Evolutionary conservation across 2,113 vertebrate genomes (phyloP).

Genomic region (Labeo catla): DNA sequence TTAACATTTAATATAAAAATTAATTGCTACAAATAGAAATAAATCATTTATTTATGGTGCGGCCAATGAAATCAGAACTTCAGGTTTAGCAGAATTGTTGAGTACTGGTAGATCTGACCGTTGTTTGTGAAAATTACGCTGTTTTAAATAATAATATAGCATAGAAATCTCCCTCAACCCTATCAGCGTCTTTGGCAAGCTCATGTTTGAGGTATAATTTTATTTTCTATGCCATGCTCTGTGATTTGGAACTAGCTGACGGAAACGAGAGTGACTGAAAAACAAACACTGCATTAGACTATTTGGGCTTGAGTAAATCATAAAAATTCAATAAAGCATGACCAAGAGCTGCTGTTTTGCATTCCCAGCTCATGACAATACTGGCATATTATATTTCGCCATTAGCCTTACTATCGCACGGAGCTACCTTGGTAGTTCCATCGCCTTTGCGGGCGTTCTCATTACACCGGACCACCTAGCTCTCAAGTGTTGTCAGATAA

Average conservation of each 20-base stretch:
- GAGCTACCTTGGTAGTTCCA: slow-evolving; percentile 12
- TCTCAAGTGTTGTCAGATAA: slow-evolving; percentile 40
- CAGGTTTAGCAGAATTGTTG: neutral
- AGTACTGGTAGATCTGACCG: neutral
- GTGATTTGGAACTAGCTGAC: neutral
- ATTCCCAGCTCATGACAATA: neutral
- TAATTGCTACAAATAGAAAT: neutral
- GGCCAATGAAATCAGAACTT: neutral
- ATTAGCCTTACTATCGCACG: neutral
- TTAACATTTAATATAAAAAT: neutral
- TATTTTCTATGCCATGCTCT: neutral
- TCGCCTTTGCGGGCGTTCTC: neutral
- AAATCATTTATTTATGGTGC: neutral
- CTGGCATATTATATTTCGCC: slow-evolving; percentile 9
- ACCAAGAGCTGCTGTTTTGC: neutral
- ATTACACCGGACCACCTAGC: slow-evolving; percentile 20
- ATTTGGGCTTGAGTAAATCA: neutral
- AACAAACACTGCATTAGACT: slow-evolving; percentile 9
- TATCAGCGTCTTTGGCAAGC: neutral
- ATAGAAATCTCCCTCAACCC: too few species aligned
- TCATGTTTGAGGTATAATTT: neutral
- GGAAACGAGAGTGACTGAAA: slow-evolving; percentile 9
- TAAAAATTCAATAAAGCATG: neutral
- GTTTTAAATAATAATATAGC: neutral
- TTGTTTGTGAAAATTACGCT: neutral